Conservation (phyloP, 1,140 invertebrate species). For the Tetramorium alpestre region DNA sequence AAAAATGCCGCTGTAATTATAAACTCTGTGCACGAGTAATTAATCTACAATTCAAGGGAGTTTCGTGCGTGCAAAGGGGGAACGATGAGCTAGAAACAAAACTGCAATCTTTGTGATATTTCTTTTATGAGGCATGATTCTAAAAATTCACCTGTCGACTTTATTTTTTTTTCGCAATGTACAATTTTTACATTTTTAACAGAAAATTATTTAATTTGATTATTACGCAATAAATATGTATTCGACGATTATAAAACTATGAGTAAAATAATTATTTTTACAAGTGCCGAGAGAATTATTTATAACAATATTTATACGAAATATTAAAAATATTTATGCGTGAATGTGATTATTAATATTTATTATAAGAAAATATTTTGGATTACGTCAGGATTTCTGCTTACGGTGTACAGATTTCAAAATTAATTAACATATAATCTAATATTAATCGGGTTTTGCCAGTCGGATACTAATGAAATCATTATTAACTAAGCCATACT, state of each 20-base stretch:
- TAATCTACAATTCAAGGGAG: constrained; percentile 11
- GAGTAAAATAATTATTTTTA: background rate
- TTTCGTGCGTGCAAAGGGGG: background rate
- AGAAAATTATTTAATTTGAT: background rate
- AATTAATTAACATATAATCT: constrained; percentile 55
- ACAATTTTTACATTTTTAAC: background rate
- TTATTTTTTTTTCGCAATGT: background rate
- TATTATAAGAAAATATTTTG: constrained; percentile 14
- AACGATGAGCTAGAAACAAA: background rate
- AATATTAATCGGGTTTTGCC: constrained; percentile 52
- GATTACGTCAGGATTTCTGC: background rate
- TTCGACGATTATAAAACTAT: background rate
- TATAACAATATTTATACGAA: background rate
- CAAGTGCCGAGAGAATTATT: background rate
- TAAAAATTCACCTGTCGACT: background rate
- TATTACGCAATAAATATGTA: too few relatives aligned
- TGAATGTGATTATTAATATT: background rate
- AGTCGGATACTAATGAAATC: constrained; percentile 18
- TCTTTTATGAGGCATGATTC: background rate
- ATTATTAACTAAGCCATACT: constrained; percentile 52
- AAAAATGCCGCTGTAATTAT: constrained; percentile 27
- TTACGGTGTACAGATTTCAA: constrained; percentile 8
- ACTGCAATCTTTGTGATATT: background rate
- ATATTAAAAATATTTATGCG: background rate
- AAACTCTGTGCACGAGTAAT: constrained; percentile 16